Percentiles rank a stretch among this genome's conserved stretches.
These are phyloP conservation scores for Pristionchus fissidentatus DNA, from an alignment of 2,888 invertebrate genomes.

Conservation along the genomic window DNA sequence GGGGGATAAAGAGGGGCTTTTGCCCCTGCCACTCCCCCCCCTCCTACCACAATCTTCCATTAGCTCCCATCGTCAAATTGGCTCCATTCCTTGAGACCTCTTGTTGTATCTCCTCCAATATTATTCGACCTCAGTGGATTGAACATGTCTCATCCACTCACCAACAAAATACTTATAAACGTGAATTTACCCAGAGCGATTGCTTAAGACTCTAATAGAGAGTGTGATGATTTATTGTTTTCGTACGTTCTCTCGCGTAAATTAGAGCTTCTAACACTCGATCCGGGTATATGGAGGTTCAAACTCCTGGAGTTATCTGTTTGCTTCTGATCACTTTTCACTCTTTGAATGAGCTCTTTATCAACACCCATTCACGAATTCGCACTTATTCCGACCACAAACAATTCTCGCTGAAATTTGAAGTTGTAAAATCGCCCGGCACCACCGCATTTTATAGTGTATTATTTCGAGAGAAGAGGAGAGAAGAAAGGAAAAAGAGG, in stretches of 20 bases:
- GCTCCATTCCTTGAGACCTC: background rate
- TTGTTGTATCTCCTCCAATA: background rate
- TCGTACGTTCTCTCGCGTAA: too few species aligned
- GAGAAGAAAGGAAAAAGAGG: slow-evolving; percentile 18
- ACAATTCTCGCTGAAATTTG: background rate
- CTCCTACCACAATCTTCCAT: too few species aligned
- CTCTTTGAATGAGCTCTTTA: background rate
- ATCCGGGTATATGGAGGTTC: too few species aligned
- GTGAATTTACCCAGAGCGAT: too few species aligned
- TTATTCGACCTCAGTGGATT: background rate
- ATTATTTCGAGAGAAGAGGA: background rate
- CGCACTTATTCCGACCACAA: background rate
- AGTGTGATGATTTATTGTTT: too few species aligned
- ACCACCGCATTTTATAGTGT: slow-evolving; percentile 5
- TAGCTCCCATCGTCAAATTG: slow-evolving; percentile 1
- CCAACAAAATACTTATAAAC: too few species aligned
- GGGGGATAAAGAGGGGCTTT: slow-evolving; percentile 26
- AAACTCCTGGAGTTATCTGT: too few species aligned
- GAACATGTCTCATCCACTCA: too few species aligned
- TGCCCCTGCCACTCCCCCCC: slow-evolving; percentile 11
- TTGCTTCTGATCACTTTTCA: too few species aligned
- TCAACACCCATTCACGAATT: background rate
- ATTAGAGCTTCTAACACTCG: too few species aligned
- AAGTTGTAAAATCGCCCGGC: slow-evolving; percentile 3
- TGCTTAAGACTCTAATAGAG: too few species aligned